Percentiles rank a stretch among this genome's conserved stretches.
phyloP scores from a whole-genome alignment of 1,140 invertebrate genomes.

The Xylocopa sonorina region DNA sequence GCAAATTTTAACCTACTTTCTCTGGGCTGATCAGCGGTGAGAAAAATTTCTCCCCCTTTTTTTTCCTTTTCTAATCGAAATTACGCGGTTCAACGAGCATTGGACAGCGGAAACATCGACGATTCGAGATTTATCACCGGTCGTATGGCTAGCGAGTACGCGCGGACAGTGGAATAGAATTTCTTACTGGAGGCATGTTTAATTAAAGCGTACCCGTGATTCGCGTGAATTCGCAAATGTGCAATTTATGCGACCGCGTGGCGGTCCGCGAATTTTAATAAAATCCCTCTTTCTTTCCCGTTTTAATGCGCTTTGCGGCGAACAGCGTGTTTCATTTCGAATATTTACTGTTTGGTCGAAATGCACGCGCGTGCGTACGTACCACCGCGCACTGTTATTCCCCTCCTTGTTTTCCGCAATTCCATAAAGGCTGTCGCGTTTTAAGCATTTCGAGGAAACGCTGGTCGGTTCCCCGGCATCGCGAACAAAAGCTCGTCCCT shows the following conservation, averaged over 20 bases:
- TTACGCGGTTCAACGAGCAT: no score
- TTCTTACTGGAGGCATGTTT: conserved; percentile 31
- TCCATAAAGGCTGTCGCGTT: background rate
- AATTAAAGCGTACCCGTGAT: conserved; percentile 29
- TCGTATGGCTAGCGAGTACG: background rate
- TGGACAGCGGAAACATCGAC: conserved; percentile 1
- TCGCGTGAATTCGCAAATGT: conserved; percentile 27
- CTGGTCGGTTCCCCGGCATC: no score
- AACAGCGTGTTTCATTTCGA: background rate
- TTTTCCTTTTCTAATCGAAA: background rate
- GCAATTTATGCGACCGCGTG: conserved; percentile 7
- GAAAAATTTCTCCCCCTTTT: no score
- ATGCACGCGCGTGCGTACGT: background rate
- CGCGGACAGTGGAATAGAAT: background rate
- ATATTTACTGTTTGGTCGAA: background rate
- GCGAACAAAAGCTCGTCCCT: background rate
- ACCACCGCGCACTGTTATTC: background rate
- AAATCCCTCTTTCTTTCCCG: background rate
- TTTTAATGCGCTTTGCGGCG: conserved; percentile 12
- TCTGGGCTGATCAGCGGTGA: no score
- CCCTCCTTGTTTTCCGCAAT: background rate
- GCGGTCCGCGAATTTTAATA: conserved; percentile 32
- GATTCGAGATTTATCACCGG: conserved; percentile 7
- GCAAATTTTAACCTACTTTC: background rate
- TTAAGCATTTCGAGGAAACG: no score